phyloP scores from a whole-genome alignment of 1,140 invertebrate species.

The Vanessa tameamea region DNA sequence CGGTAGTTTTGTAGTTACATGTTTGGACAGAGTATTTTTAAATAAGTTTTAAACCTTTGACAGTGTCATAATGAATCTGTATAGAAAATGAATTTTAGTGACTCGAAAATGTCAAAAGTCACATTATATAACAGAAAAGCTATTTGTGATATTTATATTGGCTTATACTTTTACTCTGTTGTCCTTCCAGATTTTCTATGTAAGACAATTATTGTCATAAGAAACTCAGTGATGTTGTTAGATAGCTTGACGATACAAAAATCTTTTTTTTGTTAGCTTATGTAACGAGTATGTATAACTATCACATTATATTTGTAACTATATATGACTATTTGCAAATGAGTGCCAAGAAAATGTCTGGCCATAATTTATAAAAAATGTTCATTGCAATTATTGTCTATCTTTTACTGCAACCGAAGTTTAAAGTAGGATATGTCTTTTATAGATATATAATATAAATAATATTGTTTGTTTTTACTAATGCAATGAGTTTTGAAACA shows the following conservation, averaged over 20 bases:
- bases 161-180: conserved; percentile 43
- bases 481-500: conserved; percentile 47
- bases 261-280: conserved; percentile 11
- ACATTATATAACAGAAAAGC: conserved; percentile 42
- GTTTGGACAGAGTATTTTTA: conserved; percentile 71
- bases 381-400: neutral
- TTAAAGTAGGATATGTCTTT: conserved; percentile 25
- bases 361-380: conserved; percentile 7
- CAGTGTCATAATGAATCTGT: conserved; percentile 62
- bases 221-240: conserved; percentile 12
- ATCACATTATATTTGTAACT: conserved; percentile 3
- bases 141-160: conserved; percentile 75
- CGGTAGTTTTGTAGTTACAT: conserved; percentile 70
- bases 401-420: conserved; percentile 11
- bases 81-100: conserved; percentile 72
- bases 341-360: conserved; percentile 17
- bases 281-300: conserved; percentile 5
- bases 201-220: conserved; percentile 20
- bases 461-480: conserved; percentile 27
- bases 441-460: conserved; percentile 19
- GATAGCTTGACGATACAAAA: conserved; percentile 29
- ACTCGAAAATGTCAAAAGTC: conserved; percentile 46
- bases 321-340: conserved; percentile 16
- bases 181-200: conserved; percentile 28
- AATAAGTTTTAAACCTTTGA: conserved; percentile 78